phyloP scores from a whole-genome alignment of 2,113 vertebrate genomes.

The Mixornis gularis region DNA sequence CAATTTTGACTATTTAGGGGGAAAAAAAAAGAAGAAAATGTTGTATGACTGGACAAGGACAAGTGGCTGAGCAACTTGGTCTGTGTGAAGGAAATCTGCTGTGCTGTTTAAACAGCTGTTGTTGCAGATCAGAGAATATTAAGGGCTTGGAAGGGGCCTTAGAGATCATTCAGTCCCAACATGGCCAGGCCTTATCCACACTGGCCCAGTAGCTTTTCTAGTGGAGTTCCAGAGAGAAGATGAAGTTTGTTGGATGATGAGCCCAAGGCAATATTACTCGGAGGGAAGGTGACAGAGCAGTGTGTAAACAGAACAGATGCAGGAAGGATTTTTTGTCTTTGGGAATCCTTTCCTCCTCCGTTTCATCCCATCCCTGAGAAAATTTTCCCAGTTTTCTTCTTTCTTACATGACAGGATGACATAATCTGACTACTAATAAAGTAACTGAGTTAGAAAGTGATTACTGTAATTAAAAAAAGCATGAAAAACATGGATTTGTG shows the following conservation, averaged over 20 bases:
- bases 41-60: background rate
- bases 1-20: background rate
- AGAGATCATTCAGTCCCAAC: background rate
- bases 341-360: background rate
- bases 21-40: rapidly evolving
- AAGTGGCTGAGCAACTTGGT: background rate
- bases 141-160: background rate
- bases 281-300: background rate
- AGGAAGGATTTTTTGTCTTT: background rate
- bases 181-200: background rate
- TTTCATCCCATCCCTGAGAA: background rate
- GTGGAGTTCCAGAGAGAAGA: background rate
- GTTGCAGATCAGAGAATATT: background rate
- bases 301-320: background rate
- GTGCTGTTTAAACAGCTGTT: background rate
- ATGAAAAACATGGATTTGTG: background rate
- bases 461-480: background rate
- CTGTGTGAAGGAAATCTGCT: background rate
- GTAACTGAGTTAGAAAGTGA: background rate
- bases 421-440: background rate
- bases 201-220: background rate
- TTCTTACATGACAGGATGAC: background rate
- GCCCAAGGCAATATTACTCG: background rate
- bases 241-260: background rate
- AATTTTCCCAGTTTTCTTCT: background rate